phyloP scores from a whole-genome alignment of 2,888 invertebrate species.

The Agrochola macilenta region DNA sequence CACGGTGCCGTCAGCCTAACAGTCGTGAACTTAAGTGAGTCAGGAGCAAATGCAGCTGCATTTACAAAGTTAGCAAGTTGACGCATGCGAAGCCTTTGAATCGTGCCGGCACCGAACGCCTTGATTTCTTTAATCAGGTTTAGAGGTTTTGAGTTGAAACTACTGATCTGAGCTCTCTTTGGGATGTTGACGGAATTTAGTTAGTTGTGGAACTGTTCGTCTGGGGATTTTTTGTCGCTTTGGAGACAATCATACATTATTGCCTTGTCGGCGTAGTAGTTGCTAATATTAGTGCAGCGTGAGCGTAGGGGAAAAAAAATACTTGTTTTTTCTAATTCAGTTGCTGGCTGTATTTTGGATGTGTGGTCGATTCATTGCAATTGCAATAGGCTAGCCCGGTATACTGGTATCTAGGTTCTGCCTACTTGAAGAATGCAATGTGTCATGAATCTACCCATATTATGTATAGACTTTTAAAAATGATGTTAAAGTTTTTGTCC shows the following conservation, averaged over 20 bases:
- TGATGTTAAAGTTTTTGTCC: background rate
- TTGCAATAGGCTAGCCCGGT: background rate
- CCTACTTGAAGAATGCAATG: background rate
- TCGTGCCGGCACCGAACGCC: constrained; percentile 46
- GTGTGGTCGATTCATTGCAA: background rate
- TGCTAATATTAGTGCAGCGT: background rate
- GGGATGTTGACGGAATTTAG: constrained; percentile 10
- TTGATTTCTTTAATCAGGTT: constrained; percentile 67
- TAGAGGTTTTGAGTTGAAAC: constrained; percentile 38
- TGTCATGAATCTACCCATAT: background rate
- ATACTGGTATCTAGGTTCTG: background rate
- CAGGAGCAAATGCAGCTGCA: constrained; percentile 66
- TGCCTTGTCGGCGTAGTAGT: background rate
- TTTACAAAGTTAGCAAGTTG: constrained; percentile 67
- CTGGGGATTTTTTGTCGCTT: background rate
- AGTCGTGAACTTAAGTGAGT: constrained; percentile 65
- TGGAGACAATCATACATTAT: background rate
- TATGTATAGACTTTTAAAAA: background rate
- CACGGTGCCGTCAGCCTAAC: constrained; percentile 15
- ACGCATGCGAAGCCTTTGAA: constrained; percentile 60
- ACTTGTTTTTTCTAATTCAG: background rate
- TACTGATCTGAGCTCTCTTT: constrained; percentile 35
- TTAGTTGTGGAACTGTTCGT: constrained; percentile 16
- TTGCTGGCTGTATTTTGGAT: background rate
- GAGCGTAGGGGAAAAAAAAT: no score